Base-by-base conservation (phyloP, 2,797 vertebrate genomes). In the Tolypeutes matacus region DNA sequence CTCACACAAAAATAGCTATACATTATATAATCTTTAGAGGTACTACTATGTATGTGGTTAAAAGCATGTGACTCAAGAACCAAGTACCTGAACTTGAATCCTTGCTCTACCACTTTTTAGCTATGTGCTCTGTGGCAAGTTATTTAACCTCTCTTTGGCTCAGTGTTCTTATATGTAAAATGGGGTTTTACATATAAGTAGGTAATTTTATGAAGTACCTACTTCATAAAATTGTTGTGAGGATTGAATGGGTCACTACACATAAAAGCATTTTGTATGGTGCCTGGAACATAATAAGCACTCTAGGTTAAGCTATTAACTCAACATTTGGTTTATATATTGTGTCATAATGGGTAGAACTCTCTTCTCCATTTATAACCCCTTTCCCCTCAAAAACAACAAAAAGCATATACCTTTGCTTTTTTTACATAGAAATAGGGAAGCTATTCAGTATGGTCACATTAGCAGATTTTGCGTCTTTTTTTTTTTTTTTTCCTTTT, bases 31-130 rank as follows among this genome's bases (percentile, higher is more conserved):
- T 94, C 94, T 93, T 5, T 89, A 60, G 23, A 89, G 12, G 29
- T 95, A 51, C 92, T 92, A 65, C 80, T 93, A 85, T 92, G 23
- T 93, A 34, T 90, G 21, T 80, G 13, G 69, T 97, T 95, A 86
- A 95, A 95, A 92, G 91, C 86, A 93, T 94, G 86, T n/a, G 95
- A 84, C 56, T 93, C 36, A 77, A 91, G 72, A 95, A 78, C 84
- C 86, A 94, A 87, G 53, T 86, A 58, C 62, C 73, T 96, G 77
- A 93, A 96, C 49, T 95, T 94, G 90, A 96, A 94, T 90, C 51
- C 39, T 95, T 93, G 36, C 67, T 93, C 20, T 96, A 51, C 51
- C 92, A 25, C 85, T 96, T 96, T 94, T 51, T 86, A 93, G 82
- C 86, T 96, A 4, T 87, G n/a, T 92, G 76, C 87, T 96, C 77